phyloP scores from a whole-genome alignment of 2,113 vertebrate species.

The Hippocampus zosterae region DNA sequence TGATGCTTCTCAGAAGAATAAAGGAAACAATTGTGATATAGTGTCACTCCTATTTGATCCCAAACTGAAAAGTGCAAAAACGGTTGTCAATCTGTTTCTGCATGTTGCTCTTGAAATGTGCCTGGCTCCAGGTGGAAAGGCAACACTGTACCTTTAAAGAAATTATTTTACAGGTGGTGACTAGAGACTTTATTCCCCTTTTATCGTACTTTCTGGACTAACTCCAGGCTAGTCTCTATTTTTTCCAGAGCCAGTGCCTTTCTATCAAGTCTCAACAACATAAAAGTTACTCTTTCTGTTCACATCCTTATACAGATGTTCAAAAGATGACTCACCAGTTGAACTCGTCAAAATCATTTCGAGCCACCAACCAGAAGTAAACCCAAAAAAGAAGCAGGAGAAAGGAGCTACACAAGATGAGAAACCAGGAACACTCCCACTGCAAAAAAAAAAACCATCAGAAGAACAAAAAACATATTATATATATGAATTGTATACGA shows the following conservation, averaged over 20 bases:
- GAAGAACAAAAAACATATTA: no score
- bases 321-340: constrained; percentile 80
- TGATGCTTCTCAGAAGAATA: neutral
- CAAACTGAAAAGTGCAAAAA: neutral
- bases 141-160: neutral
- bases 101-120: neutral
- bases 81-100: neutral
- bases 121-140: neutral
- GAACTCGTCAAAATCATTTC: constrained; percentile 95
- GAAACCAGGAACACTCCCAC: constrained; percentile 96
- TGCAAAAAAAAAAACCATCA: constrained; percentile 52
- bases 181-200: no score
- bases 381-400: constrained; percentile 88
- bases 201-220: no score
- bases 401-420: constrained; percentile 84
- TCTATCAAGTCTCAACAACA: neutral
- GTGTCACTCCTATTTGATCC: neutral
- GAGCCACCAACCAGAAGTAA: constrained; percentile 95
- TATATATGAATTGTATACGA: no score
- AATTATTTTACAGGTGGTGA: no score
- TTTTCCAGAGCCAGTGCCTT: neutral
- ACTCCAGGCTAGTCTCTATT: no score
- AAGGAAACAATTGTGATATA: neutral
- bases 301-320: neutral
- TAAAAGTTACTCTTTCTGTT: no score